Evolutionary conservation across 2,113 vertebrate species (phyloP).

Genomic region (Syrrhaptes paradoxus): DNA sequence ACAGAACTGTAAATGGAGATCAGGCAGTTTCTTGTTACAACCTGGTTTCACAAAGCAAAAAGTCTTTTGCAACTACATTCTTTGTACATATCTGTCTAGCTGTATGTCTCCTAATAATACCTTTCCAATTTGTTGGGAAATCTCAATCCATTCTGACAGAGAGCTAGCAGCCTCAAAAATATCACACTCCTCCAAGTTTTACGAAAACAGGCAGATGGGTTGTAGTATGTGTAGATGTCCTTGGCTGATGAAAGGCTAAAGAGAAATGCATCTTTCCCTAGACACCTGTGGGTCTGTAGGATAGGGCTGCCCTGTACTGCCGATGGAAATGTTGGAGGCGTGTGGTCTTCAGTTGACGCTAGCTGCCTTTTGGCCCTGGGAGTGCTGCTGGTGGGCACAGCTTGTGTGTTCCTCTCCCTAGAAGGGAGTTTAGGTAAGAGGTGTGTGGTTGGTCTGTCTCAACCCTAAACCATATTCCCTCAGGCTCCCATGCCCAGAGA

Average conservation of each 20-base stretch:
- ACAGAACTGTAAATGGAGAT: background rate
- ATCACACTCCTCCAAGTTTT: background rate
- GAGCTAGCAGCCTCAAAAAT: background rate
- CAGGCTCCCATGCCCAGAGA: background rate
- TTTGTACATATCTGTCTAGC: background rate
- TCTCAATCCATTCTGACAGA: background rate
- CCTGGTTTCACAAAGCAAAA: background rate
- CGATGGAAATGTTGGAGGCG: fast-evolving
- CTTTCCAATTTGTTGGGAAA: background rate
- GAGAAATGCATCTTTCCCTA: background rate
- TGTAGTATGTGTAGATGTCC: background rate
- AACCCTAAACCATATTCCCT: background rate
- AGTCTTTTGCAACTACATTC: background rate
- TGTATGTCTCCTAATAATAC: background rate
- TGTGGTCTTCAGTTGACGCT: background rate
- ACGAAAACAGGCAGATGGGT: background rate
- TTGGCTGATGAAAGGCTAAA: background rate
- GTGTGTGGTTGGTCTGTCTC: background rate
- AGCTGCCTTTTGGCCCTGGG: background rate
- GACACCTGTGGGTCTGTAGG: background rate
- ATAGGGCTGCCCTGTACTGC: background rate
- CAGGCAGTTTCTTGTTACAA: background rate
- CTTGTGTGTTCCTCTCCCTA: background rate
- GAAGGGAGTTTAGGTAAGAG: background rate
- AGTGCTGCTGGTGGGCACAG: background rate